Percentiles rank a stretch among this genome's conserved stretches.
These are phyloP conservation scores for Gastrophysa polygoni DNA, from an alignment of 2,888 invertebrate genomes.

Conservation along the genomic window DNA sequence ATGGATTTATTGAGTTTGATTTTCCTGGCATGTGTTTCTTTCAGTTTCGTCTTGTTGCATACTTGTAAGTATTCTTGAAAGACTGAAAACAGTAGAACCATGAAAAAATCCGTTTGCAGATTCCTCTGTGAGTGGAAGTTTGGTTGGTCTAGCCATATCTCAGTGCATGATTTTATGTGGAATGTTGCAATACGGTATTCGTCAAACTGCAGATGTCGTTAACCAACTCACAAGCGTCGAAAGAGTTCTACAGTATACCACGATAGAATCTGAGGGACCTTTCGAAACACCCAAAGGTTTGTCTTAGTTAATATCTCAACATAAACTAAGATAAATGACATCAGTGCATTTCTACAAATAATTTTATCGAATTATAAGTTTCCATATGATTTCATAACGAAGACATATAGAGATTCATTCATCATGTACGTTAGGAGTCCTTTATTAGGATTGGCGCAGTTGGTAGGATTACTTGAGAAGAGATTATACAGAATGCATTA, in stretches of 20 bases:
- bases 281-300: constrained; percentile 60
- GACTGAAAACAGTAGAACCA: too few species aligned
- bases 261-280: constrained; percentile 72
- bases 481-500: too few species aligned
- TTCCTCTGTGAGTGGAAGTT: constrained; percentile 41
- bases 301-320: too few species aligned
- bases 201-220: constrained; percentile 78
- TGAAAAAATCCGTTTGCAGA: too few species aligned
- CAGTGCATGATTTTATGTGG: constrained; percentile 56
- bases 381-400: too few species aligned
- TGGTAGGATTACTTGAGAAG: too few species aligned
- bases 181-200: constrained; percentile 81
- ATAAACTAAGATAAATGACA: too few species aligned
- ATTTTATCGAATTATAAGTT: too few species aligned
- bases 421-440: too few species aligned
- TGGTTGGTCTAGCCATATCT: constrained; percentile 47
- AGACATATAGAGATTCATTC: too few species aligned
- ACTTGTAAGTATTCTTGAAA: constrained; percentile 44
- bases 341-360: too few species aligned
- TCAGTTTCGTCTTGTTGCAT: constrained; percentile 62
- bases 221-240: constrained; percentile 82
- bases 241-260: constrained; percentile 73
- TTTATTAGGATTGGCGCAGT: too few species aligned
- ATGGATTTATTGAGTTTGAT: constrained; percentile 66
- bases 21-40: constrained; percentile 66